A percentile compares a stretch with the other conserved stretches of the same genome.
These are phyloP conservation scores for Megaustenia siamemsis DNA, from an alignment of 2,888 invertebrate species.

Conservation along the genomic window DNA sequence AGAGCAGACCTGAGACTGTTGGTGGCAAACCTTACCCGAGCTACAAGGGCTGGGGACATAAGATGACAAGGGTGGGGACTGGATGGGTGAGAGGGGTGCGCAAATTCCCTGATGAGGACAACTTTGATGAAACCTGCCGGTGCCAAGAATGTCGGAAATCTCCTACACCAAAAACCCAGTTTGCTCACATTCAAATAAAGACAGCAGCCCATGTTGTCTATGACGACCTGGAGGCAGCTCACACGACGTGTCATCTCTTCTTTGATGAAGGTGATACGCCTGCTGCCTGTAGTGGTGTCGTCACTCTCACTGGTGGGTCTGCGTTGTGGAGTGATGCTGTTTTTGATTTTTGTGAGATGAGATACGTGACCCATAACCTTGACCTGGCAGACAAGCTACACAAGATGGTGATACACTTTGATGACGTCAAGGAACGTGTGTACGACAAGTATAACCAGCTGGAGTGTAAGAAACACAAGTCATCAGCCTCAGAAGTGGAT, in stretches of 20 bases:
- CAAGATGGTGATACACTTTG: not conserved
- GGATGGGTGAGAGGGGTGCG: not conserved
- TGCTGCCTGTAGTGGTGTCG: not conserved
- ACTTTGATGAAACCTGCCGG: too few relatives aligned
- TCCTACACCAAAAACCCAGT: not conserved
- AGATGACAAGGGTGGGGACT: not conserved
- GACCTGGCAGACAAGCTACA: not conserved
- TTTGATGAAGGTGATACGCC: too few relatives aligned
- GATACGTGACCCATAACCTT: not conserved
- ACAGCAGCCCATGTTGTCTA: conserved; percentile 7
- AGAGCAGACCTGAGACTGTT: not conserved
- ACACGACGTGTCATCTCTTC: not conserved
- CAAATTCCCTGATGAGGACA: not conserved
- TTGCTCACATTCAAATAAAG: not conserved
- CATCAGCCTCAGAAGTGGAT: too few relatives aligned
- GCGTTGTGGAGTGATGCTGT: not conserved
- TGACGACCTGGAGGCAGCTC: not conserved
- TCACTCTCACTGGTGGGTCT: not conserved
- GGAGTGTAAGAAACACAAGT: too few relatives aligned
- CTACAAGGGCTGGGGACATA: not conserved
- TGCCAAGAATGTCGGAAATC: too few relatives aligned
- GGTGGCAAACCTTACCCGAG: not conserved
- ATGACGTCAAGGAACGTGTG: too few relatives aligned
- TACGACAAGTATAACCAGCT: not conserved
- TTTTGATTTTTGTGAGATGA: not conserved